phyloP scores from a whole-genome alignment of 2,797 vertebrate genomes.

The Acanthis flammea region DNA sequence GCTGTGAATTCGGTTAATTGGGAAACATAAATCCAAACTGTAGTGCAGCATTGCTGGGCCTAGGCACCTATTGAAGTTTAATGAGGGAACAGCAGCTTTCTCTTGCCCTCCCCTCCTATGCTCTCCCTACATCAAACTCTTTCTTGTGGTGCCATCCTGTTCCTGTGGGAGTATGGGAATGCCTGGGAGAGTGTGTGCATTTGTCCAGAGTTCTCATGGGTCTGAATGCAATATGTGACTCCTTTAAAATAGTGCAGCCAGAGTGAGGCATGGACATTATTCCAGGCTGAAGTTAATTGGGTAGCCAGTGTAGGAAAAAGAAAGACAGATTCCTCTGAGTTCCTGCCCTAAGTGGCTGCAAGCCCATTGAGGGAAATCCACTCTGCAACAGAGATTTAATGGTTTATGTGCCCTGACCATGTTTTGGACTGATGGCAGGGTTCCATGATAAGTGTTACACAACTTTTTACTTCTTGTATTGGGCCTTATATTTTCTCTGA shows the following conservation, averaged over 20 bases:
- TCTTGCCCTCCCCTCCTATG: background rate
- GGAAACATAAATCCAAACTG: conserved; percentile 20
- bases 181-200: background rate
- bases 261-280: background rate
- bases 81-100: background rate
- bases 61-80: background rate
- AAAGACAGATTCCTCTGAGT: background rate
- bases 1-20: conserved; percentile 27
- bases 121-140: background rate
- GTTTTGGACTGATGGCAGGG: background rate
- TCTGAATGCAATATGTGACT: background rate
- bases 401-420: background rate
- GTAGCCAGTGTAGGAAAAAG: background rate
- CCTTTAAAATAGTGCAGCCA: background rate
- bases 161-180: background rate
- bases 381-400: background rate
- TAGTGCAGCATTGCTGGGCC: background rate
- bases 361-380: background rate
- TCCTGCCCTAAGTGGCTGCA: background rate
- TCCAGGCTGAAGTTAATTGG: background rate
- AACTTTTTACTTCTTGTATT: background rate
- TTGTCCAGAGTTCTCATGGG: background rate
- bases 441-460: background rate
- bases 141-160: background rate
- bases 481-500: background rate